phyloP scores from a whole-genome alignment of 2,888 invertebrate species.

The Mythimna vitellina region DNA sequence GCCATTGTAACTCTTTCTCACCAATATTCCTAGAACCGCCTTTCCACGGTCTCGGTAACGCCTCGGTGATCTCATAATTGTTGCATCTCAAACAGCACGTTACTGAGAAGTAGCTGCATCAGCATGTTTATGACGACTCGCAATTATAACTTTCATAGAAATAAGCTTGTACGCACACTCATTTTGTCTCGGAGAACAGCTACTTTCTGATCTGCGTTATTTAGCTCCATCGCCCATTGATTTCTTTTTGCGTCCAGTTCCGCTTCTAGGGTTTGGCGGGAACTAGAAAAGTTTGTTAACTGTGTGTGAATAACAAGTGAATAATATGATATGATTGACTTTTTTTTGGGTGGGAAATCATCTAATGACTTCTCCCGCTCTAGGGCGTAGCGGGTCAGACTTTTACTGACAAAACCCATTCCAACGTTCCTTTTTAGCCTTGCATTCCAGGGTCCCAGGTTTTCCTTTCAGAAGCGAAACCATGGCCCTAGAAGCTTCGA shows the following conservation, averaged over 20 bases:
- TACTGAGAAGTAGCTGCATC: constrained; percentile 50
- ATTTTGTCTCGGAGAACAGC: constrained; percentile 81
- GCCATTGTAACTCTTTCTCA: constrained; percentile 52
- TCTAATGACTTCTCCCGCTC: too few species aligned
- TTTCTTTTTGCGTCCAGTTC: constrained; percentile 73
- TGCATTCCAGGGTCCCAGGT: too few species aligned
- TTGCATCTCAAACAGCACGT: constrained; percentile 30
- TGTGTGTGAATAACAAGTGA: not conserved
- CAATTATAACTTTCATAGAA: constrained; percentile 34
- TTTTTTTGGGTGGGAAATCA: too few species aligned
- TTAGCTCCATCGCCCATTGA: constrained; percentile 71
- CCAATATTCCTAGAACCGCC: constrained; percentile 38
- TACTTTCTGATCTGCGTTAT: constrained; percentile 75
- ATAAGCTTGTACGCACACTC: constrained; percentile 70
- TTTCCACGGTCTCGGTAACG: constrained; percentile 52
- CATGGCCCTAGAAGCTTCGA: too few species aligned
- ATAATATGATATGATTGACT: too few species aligned
- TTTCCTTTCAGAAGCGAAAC: too few species aligned
- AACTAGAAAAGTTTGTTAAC: constrained; percentile 64
- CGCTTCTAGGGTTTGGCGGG: constrained; percentile 65
- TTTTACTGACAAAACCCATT: too few species aligned
- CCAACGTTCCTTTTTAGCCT: too few species aligned
- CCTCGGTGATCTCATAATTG: constrained; percentile 52
- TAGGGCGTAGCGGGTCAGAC: too few species aligned
- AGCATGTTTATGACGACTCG: constrained; percentile 36